Percentiles rank a stretch among this genome's conserved stretches.
Evolutionary conservation across 2,113 vertebrate genomes (phyloP).

Genomic region (Petromus typicus): DNA sequence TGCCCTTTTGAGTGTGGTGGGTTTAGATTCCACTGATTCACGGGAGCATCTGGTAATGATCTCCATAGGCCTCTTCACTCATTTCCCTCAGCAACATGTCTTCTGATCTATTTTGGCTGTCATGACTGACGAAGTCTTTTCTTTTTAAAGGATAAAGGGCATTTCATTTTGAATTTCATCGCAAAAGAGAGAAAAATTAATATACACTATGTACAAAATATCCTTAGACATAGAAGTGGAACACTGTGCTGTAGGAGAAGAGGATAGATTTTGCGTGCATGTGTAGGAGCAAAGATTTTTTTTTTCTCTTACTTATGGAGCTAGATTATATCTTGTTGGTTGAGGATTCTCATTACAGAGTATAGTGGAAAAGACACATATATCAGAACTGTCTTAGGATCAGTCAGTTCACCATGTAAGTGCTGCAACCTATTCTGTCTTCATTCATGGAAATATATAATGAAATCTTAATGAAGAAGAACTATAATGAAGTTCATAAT

Average conservation of each 20-base stretch:
- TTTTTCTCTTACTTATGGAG: neutral
- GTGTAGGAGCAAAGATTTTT: neutral
- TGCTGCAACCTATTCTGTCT: neutral
- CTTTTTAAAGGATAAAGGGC: neutral
- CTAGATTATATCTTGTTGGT: neutral
- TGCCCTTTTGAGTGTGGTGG: neutral
- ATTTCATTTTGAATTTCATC: neutral
- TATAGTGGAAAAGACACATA: neutral
- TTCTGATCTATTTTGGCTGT: neutral
- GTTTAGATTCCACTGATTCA: neutral
- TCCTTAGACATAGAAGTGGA: neutral
- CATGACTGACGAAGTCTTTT: neutral
- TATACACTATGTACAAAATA: neutral
- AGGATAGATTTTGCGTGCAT: neutral
- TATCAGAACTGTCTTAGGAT: constrained; percentile 3
- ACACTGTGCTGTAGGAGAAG: neutral
- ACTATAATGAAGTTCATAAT: neutral
- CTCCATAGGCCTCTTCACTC: neutral
- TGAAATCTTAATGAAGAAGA: no score
- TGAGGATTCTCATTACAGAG: neutral
- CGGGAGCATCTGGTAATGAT: neutral
- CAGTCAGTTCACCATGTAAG: neutral
- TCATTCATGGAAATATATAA: neutral
- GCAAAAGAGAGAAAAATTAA: neutral
- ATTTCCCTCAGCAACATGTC: neutral